Evolutionary conservation across 1,140 invertebrate species (phyloP).

Genomic region (Apocrypta bakeri): DNA sequence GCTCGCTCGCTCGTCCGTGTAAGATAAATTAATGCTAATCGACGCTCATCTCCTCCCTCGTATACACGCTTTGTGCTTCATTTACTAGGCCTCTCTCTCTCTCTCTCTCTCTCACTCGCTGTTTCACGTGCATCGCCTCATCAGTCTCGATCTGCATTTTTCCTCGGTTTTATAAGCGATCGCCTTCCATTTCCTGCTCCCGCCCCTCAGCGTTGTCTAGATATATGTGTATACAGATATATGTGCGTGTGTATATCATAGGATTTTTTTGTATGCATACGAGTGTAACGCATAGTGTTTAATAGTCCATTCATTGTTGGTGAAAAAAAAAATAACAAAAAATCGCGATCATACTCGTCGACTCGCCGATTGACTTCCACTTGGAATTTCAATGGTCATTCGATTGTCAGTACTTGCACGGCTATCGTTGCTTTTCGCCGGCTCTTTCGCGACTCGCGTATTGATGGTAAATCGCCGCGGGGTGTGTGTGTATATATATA

Average conservation of each 20-base stretch:
- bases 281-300: neutral
- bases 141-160: conserved; percentile 14
- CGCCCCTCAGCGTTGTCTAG: no score
- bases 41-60: conserved; percentile 39
- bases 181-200: conserved; percentile 52
- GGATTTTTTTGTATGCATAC: neutral
- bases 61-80: conserved; percentile 21
- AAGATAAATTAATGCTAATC: conserved; percentile 56
- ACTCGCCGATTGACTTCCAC: neutral
- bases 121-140: conserved; percentile 22
- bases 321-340: neutral
- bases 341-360: neutral
- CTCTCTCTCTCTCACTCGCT: neutral
- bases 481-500: neutral
- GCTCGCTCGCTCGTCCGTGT: conserved; percentile 38
- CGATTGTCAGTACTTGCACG: no score
- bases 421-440: no score
- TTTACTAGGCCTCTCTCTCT: neutral
- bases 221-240: no score
- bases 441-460: neutral
- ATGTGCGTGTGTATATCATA: neutral
- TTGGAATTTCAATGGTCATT: no score
- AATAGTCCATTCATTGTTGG: conserved; percentile 7
- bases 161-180: conserved; percentile 6
- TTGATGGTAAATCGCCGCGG: conserved; percentile 6